These are phyloP conservation scores for Lithophane leautieri DNA, from an alignment of 2,888 invertebrate genomes.

Conservation along the genomic window DNA sequence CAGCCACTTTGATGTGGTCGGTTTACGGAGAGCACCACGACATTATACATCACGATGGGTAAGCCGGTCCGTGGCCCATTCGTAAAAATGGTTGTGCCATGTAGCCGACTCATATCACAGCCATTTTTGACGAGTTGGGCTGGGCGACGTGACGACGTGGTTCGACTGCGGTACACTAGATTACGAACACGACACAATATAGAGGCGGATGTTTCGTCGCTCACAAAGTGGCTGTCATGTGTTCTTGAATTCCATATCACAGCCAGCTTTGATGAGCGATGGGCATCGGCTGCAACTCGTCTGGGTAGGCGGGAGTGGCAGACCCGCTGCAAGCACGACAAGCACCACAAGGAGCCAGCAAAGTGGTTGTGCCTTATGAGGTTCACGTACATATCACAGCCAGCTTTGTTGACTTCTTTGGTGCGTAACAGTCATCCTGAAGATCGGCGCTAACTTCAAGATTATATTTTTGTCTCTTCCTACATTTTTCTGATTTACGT, in stretches of 20 bases:
- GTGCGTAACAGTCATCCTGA: constrained; percentile 52
- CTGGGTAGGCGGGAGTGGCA: background rate
- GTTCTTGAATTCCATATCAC: constrained; percentile 94
- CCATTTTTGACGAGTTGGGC: constrained; percentile 98
- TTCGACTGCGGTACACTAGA: constrained; percentile 7
- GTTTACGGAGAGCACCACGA: constrained; percentile 85
- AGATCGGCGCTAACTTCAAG: constrained; percentile 13
- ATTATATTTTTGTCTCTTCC: constrained; percentile 5
- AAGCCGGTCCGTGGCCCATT: constrained; percentile 86
- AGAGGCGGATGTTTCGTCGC: constrained; percentile 85
- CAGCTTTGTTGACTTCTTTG: constrained; percentile 92
- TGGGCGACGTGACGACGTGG: constrained; percentile 83
- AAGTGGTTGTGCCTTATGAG: constrained; percentile 96
- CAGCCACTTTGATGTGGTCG: constrained; percentile 99
- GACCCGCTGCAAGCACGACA: constrained; percentile 7
- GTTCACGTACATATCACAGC: constrained; percentile 97
- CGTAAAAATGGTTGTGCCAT: constrained; percentile 96
- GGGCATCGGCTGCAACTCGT: constrained; percentile 55
- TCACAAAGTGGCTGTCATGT: constrained; percentile 98
- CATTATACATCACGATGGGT: constrained; percentile 51
- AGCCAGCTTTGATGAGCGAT: constrained; percentile 99
- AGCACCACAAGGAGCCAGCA: constrained; percentile 89
- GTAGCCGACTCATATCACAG: constrained; percentile 95
- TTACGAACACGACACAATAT: background rate
- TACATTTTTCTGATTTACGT: constrained; percentile 15